Evolutionary conservation across 2,888 invertebrate genomes (phyloP), one percentile per base, ranked within the genome.

Genomic region (Noctua comes): DNA sequence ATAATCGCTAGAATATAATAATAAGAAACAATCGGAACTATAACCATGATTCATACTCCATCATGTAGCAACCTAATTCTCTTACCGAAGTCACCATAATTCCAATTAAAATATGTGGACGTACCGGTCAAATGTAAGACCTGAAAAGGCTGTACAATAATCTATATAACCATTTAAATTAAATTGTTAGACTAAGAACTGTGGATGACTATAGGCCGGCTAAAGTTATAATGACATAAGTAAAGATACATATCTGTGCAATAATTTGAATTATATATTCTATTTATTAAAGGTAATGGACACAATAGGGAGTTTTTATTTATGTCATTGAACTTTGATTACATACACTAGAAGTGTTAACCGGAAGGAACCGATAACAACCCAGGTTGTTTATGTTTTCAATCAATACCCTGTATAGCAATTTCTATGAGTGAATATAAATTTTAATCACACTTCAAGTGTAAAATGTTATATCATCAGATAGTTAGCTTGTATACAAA

Each of bases 1-100:
- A 94, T 93, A 93, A 92, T 92, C 91, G 92, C 93, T 94, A 95
- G 93, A 89, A 90, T 79, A 89, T 86, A 90, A 89, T 83, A 82
- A 89, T 91, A 89, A 85, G 82, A 69, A 68, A 73, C 4, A 78
- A 73, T 77, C 40, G 11, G 57, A 89, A 86, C 77, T 71, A 79
- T 74, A 73, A 40, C 80, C 76, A 80, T 79, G 65, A 74, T 79
- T 82, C 66, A 1, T 76, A 86, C 62, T 69, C 68, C 18, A 69
- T 74, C 68, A 77, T 78, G 65, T 65, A 82, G 80, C 43, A 59
- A 80, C 40, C 78, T 65, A 43, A 76, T 68, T 62, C 11, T 69
- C 40, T 73, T 48, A 59, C 66, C 62, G n/a, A 65, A 75, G 69
- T 71, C 68, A 68, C 71, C 76, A 73, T 31, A 76, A 77, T 65